Base-by-base conservation (phyloP, 2,113 vertebrate genomes). In the Epinephelus fuscoguttatus region DNA sequence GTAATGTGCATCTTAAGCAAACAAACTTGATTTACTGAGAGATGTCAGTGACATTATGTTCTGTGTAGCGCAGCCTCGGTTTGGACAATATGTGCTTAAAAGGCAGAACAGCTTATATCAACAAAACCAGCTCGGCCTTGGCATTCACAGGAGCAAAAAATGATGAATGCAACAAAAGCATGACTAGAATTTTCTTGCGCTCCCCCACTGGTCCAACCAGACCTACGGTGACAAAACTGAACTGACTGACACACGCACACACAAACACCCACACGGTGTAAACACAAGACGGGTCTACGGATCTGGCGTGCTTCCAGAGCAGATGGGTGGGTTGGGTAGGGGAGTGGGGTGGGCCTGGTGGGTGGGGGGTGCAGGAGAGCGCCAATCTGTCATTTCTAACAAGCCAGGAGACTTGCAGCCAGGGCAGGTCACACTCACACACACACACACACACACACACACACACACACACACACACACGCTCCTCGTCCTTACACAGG, bases 381-480 rank as follows among this genome's bases (percentile, higher is more conserved):
- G 37, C 89, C 86, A 90, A 94, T 95, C 94, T 95, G 94, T 95
- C 93, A 95, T 94, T 93, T 89, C 94, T 96, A 95, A 95, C 94
- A 94, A 95, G 95, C 94, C 93, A 84, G 91, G 93, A 95, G 94
- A 92, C 89, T 81, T 78, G 57, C 82, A 94, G 90, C 84, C 88
- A 82, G 89, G 92, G 88, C 89, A 94, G 95, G 94, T 94, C 94
- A 92, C 74, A 86, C 70, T 81, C 87, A 87, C 76, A 84, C 84
- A 88, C 74, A 75, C 52, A 85, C 67, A 27, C 42, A 73, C 74
- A 74, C 74, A 73, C 72, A 70, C 82, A 75, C 75, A 77, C 78
- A 78, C 59, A 84, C 66, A 87, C 59, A 72, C 67, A 75, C 88
- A 79, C 75, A 77, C 82, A 87, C 71, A 80, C 84, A 76, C 73